These are phyloP conservation scores for Microctonus brassicae DNA, from an alignment of 2,888 invertebrate species.

Conservation along the genomic window DNA sequence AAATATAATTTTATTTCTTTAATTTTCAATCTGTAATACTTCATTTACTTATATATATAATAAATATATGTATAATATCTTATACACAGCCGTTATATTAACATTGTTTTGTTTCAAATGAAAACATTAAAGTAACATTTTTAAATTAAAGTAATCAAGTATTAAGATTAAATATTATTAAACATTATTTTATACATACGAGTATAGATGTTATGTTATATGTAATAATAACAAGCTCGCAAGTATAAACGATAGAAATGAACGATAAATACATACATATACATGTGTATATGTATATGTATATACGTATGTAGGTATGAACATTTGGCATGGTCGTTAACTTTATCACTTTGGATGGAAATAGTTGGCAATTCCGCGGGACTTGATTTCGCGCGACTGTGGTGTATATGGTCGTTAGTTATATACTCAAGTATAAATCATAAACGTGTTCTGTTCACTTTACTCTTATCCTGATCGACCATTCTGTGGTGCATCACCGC, in stretches of 20 bases:
- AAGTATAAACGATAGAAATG: background rate
- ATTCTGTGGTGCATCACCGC: background rate
- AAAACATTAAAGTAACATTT: background rate
- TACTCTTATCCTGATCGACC: background rate
- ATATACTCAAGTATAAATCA: background rate
- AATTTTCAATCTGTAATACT: background rate
- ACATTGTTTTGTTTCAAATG: too few species aligned
- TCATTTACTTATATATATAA: background rate
- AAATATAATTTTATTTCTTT: background rate
- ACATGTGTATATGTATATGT: too few species aligned
- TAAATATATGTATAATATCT: too few species aligned
- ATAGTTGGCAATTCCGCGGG: background rate
- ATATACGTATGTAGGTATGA: background rate
- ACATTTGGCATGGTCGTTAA: background rate
- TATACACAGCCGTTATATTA: too few species aligned
- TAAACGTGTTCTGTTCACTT: background rate
- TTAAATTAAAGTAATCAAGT: background rate
- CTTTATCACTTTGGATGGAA: background rate
- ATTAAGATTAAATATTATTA: too few species aligned
- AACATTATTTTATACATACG: too few species aligned
- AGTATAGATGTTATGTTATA: too few species aligned
- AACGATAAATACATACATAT: background rate
- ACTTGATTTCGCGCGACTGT: background rate
- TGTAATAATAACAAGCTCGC: background rate
- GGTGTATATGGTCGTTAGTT: background rate